Conservation (phyloP, 1,140 invertebrate genomes). For the Phenacoccus solenopsis region DNA sequence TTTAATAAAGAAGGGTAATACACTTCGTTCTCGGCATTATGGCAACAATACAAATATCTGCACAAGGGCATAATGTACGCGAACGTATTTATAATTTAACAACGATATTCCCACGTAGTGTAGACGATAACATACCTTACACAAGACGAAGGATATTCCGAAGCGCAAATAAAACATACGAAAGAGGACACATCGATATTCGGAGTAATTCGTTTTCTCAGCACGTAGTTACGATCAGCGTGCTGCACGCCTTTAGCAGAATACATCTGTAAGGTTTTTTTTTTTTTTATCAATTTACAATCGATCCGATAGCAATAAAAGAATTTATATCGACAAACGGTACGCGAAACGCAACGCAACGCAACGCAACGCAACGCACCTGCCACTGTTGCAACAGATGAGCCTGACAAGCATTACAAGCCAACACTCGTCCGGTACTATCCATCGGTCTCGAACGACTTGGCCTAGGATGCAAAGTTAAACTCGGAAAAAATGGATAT, state of each 20-base stretch:
- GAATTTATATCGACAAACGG: background rate
- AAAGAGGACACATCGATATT: constrained; percentile 56
- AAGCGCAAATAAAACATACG: constrained; percentile 77
- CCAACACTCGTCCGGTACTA: constrained; percentile 58
- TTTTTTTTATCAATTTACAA: background rate
- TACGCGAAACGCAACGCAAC: background rate
- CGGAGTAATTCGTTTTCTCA: constrained; percentile 56
- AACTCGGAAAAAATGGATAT: constrained; percentile 68
- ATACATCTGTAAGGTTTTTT: constrained; percentile 37
- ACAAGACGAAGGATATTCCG: constrained; percentile 56
- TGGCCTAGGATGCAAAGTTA: constrained; percentile 68
- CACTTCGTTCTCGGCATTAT: constrained; percentile 69
- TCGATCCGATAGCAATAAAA: background rate
- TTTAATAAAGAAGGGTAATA: constrained; percentile 77
- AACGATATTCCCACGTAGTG: too few species aligned
- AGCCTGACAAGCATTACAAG: constrained; percentile 63
- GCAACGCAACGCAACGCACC: constrained; percentile 23
- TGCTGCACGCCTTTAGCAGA: constrained; percentile 52
- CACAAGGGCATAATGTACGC: too few species aligned
- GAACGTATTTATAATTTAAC: background rate
- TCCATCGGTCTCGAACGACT: constrained; percentile 71
- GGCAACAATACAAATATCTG: constrained; percentile 67
- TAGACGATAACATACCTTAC: constrained; percentile 30
- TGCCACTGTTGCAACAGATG: constrained; percentile 75
- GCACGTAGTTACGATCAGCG: constrained; percentile 59